Percentiles rank a stretch among this genome's conserved stretches.
Conservation (phyloP, 1,140 invertebrate genomes). For the Drusus annulatus region DNA sequence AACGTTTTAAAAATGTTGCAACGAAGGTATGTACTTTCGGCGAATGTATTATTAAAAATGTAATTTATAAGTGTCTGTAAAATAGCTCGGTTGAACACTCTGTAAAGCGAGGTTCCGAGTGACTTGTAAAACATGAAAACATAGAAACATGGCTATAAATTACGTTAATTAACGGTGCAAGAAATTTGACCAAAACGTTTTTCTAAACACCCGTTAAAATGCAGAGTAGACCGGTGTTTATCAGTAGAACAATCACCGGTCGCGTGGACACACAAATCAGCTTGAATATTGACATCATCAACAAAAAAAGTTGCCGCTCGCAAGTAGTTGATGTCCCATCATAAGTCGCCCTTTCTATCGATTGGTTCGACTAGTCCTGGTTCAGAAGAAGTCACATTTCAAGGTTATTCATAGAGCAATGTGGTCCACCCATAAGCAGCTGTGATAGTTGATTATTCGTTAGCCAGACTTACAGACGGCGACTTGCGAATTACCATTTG, state of each 20-base stretch:
- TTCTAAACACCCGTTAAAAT: slow-evolving; percentile 20
- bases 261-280: slow-evolving; percentile 40
- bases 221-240: slow-evolving; percentile 19
- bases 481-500: too few relatives aligned
- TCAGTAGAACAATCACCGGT: slow-evolving; percentile 34
- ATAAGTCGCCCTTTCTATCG: neutral
- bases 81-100: too few relatives aligned
- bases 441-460: too few relatives aligned
- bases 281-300: slow-evolving; percentile 39
- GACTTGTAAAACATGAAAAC: too few relatives aligned
- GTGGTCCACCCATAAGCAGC: neutral
- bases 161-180: too few relatives aligned
- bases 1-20: too few relatives aligned
- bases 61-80: too few relatives aligned
- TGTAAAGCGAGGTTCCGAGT: too few relatives aligned
- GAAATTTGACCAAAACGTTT: neutral
- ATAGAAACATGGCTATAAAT: too few relatives aligned
- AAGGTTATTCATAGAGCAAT: neutral
- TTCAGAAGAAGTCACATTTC: neutral
- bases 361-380: neutral
- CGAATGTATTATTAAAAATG: too few relatives aligned
- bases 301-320: slow-evolving; percentile 18
- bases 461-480: too few relatives aligned
- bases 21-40: too few relatives aligned
- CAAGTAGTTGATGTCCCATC: slow-evolving; percentile 18